Evolutionary conservation across 2,797 vertebrate species (phyloP), one percentile per base, ranked within the genome.

Genomic region (Stomatorhinus walkeri): DNA sequence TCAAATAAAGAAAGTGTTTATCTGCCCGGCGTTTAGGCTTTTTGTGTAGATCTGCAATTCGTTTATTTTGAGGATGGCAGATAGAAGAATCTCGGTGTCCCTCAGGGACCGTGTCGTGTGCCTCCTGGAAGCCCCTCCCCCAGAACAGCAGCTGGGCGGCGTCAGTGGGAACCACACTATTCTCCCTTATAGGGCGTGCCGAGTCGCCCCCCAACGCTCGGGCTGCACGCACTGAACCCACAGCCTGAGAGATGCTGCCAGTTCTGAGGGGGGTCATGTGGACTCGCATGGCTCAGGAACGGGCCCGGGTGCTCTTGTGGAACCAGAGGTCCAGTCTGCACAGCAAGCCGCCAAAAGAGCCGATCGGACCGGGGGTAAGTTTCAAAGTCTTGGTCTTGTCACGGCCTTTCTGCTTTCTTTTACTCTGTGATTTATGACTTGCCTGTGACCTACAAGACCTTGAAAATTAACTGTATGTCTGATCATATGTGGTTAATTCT

Each of bases 321-420:
- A 90, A 90, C 87, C 91, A 92, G 56, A 92, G 89, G 83, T 91
- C 93, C 88, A 92, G 89, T 83, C 92, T 96, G 90, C 92, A 92
- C 92, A 95, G 94, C 94, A 96, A 95, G 85, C 94, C 96, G 5
- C 92, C 96, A 0, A 93, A 96, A 91, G 94, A 94, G 32, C 95
- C 94, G 89, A 95, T 97, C 7, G 95, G 96, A 83, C 92, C 94
- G n/a, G 28, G 91, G 95, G 96, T 97, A 94, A 93, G 96, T 94
- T 89, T 68, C 88, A 7, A 83, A 72, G 24, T 28, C n/a, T 90
- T 90, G 90, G 52, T 24, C 49, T 87, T 3, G 10, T 32, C 16
- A 40, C 2, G 40, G 2, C 51, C 4, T 64, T 61, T 24, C 6
- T 28, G 43, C 32, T 43, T 64, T 9, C 59, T 28, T 59, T 22